Conservation (phyloP, 1,140 invertebrate genomes). For the Nephotettix cincticeps region DNA sequence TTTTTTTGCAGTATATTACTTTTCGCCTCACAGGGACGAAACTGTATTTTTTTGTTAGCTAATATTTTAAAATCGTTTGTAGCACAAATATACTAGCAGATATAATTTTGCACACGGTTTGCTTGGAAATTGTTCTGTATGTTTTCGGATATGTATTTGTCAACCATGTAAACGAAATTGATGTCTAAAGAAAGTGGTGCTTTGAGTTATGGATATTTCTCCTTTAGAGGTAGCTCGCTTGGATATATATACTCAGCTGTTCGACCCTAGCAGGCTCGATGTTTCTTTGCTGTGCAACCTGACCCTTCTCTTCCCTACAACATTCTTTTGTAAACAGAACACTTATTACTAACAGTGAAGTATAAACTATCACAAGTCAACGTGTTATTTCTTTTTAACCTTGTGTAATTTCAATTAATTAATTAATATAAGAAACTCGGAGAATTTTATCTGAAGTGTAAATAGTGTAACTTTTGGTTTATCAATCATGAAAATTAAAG, state of each 20-base stretch:
- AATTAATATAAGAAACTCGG: too few relatives aligned
- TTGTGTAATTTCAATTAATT: too few relatives aligned
- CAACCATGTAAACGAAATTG: background rate
- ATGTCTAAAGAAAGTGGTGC: slow-evolving; percentile 3
- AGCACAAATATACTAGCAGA: too few relatives aligned
- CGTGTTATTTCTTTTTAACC: background rate
- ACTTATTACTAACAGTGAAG: slow-evolving; percentile 1
- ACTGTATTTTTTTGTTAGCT: too few relatives aligned
- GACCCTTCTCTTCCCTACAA: background rate
- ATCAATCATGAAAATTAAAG: too few relatives aligned
- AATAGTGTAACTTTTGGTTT: too few relatives aligned
- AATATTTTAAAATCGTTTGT: too few relatives aligned
- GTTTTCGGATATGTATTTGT: too few relatives aligned
- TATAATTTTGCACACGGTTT: too few relatives aligned
- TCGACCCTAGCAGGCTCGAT: background rate
- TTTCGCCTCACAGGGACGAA: too few relatives aligned
- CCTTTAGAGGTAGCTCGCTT: background rate
- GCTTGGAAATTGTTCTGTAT: background rate
- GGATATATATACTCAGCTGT: background rate
- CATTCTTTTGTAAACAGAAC: slow-evolving; percentile 9
- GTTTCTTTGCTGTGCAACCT: background rate
- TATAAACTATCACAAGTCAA: slow-evolving; percentile 2
- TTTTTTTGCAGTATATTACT: too few relatives aligned
- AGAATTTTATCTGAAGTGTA: too few relatives aligned
- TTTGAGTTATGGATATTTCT: background rate